Base-by-base conservation (phyloP, 2,888 invertebrate species). In the Fabriciana adippe region DNA sequence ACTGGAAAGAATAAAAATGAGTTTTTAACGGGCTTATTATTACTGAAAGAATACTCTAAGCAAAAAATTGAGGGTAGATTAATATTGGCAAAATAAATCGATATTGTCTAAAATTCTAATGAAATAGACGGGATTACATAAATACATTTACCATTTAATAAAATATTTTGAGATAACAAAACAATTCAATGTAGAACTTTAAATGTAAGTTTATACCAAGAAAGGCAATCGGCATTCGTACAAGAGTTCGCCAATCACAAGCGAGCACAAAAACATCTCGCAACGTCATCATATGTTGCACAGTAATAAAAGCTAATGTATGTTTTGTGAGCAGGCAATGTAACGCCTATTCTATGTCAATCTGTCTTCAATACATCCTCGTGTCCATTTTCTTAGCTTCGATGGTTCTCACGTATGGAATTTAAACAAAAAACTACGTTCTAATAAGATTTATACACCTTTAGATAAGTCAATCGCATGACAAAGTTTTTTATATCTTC, bases 321-420 rank as follows among this genome's bases (percentile, higher is more conserved):
- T 47, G 55, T 66, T 56, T 53, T 55, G 60, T 67, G 48, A 64
- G 68, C 65, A 61, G 67, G 67, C 64, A 65, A 70, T 65, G 66
- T 64, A 60, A 70, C 73, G 67, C 73, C 73, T 72, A 72, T 73
- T 71, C 70, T 51, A 62, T 67, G 71, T 69, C 73, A 73, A 70
- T 74, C 70, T 41, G 45, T 57, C 72, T 76, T 69, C 75, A 72
- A 41, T 72, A 73, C 66, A 63, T 67, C 31, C 60, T 62, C 63
- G 26, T 69, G 54, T 63, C 50, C 55, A 26, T 48, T 64, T 48
- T 57, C 48, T 60, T 31, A 48, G 15, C 54, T 57, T 60, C 51
- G 31, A 35, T 6, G 18, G 51, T 53, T 61, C 53, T 53, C 61
- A 61, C 61, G 61, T 50, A 35, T 15, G 51, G 61, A 61, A 41